phyloP scores from a whole-genome alignment of 2,797 vertebrate genomes.

The Emydoidea blandingii region DNA sequence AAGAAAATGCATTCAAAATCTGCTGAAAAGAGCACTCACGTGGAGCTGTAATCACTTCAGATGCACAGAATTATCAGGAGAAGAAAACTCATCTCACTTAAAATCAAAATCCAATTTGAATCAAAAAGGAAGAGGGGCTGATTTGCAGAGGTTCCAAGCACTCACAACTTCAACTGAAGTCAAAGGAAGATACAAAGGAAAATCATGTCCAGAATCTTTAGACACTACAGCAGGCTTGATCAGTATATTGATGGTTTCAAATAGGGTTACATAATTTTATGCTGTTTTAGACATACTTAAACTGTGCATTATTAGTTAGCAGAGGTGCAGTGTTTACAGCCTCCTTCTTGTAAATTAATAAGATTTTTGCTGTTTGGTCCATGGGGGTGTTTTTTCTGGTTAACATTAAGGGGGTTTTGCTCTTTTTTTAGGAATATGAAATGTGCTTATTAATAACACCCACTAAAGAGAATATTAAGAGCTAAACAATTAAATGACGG shows the following conservation, averaged over 20 bases:
- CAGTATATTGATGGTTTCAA: conserved; percentile 55
- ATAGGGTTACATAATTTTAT: conserved; percentile 12
- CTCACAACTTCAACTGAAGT: conserved; percentile 69
- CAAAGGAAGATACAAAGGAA: conserved; percentile 67
- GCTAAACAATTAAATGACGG: neutral
- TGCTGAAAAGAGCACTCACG: conserved; percentile 70
- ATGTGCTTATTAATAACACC: neutral
- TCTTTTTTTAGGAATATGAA: neutral
- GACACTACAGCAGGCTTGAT: conserved; percentile 56
- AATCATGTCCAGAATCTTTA: conserved; percentile 59
- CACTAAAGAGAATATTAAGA: neutral
- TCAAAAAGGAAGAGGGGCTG: conserved; percentile 73
- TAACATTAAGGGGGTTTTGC: neutral
- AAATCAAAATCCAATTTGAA: conserved; percentile 73
- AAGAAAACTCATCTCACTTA: conserved; percentile 75
- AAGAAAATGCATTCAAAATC: conserved; percentile 73
- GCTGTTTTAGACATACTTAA: conserved; percentile 61
- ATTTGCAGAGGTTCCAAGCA: conserved; percentile 60
- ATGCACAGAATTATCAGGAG: conserved; percentile 74
- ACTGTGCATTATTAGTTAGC: conserved; percentile 51
- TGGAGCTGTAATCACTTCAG: conserved; percentile 77
- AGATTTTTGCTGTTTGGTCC: conserved; percentile 26
- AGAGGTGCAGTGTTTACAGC: conserved; percentile 67
- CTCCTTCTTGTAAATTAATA: conserved; percentile 40
- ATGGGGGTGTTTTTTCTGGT: neutral